Evolutionary conservation across 2,113 vertebrate species (phyloP).

Genomic region (Antigone vipio): DNA sequence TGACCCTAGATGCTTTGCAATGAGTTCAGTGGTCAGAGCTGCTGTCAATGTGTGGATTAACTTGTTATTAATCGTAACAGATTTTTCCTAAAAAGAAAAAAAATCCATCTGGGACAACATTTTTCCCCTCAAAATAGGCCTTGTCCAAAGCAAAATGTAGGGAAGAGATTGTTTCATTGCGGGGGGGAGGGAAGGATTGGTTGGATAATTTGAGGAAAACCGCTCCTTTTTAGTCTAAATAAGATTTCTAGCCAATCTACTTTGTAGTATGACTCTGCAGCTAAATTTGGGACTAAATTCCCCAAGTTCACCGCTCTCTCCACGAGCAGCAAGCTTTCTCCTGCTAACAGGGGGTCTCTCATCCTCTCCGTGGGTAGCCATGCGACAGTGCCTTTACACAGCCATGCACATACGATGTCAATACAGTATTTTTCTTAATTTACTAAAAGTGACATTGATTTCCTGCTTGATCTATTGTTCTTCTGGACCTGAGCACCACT

Average conservation of each 20-base stretch:
- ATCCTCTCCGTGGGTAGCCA: background rate
- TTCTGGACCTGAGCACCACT: background rate
- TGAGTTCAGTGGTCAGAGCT: background rate
- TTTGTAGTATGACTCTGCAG: background rate
- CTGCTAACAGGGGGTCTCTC: background rate
- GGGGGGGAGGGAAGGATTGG: background rate
- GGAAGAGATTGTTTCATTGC: background rate
- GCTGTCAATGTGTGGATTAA: accelerated
- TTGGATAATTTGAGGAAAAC: background rate
- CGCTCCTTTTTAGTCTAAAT: background rate
- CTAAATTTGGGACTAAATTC: background rate
- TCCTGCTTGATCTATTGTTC: background rate
- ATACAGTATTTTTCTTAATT: background rate
- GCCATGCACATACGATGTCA: background rate
- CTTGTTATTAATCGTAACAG: background rate
- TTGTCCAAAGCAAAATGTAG: background rate
- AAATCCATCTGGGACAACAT: background rate
- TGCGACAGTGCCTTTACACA: background rate
- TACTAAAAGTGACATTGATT: background rate
- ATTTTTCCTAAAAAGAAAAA: background rate
- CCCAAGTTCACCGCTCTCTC: accelerated
- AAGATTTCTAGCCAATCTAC: background rate
- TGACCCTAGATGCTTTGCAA: background rate
- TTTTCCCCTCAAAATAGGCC: background rate
- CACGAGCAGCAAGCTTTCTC: background rate